Percentiles rank a stretch among this genome's conserved stretches.
Conservation (phyloP, 2,113 vertebrate genomes). For the Laticauda colubrina region DNA sequence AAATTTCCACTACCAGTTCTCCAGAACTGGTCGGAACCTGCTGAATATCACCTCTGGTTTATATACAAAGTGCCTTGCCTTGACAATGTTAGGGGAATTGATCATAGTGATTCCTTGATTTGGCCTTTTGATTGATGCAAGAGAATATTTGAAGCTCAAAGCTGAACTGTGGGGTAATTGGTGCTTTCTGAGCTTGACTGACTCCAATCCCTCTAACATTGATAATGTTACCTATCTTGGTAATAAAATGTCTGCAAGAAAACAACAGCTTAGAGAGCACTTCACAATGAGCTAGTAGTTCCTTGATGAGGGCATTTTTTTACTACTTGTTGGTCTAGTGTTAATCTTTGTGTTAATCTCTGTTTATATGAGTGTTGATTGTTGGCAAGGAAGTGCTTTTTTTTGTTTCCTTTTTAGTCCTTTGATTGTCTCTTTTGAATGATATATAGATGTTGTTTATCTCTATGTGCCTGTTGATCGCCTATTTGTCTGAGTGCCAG, state of each 20-base stretch:
- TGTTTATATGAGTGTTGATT: not conserved
- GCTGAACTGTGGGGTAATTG: not conserved
- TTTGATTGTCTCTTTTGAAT: not conserved
- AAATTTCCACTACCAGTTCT: no score
- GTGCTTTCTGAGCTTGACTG: not conserved
- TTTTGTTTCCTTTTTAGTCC: not conserved
- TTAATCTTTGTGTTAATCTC: not conserved
- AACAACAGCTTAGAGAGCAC: not conserved
- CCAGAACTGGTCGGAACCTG: no score
- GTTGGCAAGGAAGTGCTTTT: not conserved
- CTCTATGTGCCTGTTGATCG: not conserved
- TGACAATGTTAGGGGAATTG: not conserved
- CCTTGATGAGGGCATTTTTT: not conserved
- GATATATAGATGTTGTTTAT: not conserved
- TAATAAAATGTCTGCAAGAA: not conserved
- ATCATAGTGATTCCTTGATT: not conserved
- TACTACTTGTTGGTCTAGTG: not conserved
- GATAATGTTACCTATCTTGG: not conserved
- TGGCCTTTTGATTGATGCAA: not conserved
- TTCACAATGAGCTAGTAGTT: not conserved
- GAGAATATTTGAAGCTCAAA: not conserved
- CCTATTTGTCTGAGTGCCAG: not conserved
- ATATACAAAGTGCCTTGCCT: not conserved
- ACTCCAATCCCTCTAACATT: not conserved
- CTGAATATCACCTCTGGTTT: not conserved